Conservation (phyloP, 1,140 invertebrate genomes). For the Megathymus violae region DNA sequence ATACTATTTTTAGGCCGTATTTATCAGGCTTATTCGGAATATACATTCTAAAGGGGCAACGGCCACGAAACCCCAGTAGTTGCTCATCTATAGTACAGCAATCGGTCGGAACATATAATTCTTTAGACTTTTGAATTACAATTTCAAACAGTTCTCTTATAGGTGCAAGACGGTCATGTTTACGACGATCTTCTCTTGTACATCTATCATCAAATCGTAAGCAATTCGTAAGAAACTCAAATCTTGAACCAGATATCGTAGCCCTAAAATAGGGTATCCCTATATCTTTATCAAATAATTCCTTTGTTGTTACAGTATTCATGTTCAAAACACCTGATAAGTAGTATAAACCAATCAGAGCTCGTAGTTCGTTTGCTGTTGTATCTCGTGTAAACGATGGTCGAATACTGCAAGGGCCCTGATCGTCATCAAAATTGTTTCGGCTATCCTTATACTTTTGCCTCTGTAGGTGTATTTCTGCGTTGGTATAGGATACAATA, state of each 20-base stretch:
- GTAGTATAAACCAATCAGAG: constrained; percentile 32
- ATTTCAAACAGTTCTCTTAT: constrained; percentile 62
- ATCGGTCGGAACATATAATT: constrained; percentile 56
- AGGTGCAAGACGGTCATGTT: constrained; percentile 55
- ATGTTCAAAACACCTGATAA: constrained; percentile 21
- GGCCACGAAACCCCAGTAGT: constrained; percentile 64
- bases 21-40: constrained; percentile 48
- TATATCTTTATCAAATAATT: constrained; percentile 34
- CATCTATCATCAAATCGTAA: constrained; percentile 51
- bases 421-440: too few relatives aligned
- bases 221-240: constrained; percentile 47
- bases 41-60: constrained; percentile 69
- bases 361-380: too few relatives aligned
- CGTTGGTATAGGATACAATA: too few relatives aligned
- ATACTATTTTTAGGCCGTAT: constrained; percentile 35
- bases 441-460: too few relatives aligned
- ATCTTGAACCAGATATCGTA: constrained; percentile 50
- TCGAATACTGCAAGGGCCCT: too few relatives aligned
- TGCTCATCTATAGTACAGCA: constrained; percentile 74
- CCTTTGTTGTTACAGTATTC: constrained; percentile 26
- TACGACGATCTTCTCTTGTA: constrained; percentile 48
- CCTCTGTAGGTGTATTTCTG: too few relatives aligned
- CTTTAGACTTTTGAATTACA: constrained; percentile 59
- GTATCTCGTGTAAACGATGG: too few relatives aligned
- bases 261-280: too few relatives aligned